Percentiles rank a stretch among this genome's conserved stretches.
phyloP scores from a whole-genome alignment of 2,888 invertebrate genomes.

The Aquatica leii region DNA sequence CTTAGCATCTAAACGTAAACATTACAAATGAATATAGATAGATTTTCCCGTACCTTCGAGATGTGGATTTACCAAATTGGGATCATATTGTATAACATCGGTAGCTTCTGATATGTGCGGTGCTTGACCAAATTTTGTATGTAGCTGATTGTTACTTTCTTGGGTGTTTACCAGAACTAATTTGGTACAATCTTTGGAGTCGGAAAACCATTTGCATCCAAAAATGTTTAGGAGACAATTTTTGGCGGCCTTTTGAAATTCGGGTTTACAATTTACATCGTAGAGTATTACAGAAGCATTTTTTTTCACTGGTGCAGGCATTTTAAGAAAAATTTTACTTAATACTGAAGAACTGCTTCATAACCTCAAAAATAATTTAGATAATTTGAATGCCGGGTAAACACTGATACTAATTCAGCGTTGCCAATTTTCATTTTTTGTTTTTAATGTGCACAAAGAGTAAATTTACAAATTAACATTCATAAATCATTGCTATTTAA shows the following conservation, averaged over 20 bases:
- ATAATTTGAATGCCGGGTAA: too few relatives aligned
- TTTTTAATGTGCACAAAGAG: too few relatives aligned
- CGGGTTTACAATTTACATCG: constrained; percentile 21
- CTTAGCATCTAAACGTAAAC: constrained; percentile 24
- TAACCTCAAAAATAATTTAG: too few relatives aligned
- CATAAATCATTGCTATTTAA: too few relatives aligned
- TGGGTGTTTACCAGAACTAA: constrained; percentile 21
- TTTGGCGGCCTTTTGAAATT: constrained; percentile 18
- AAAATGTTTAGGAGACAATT: constrained; percentile 26
- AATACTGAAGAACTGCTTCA: too few relatives aligned
- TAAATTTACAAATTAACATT: too few relatives aligned
- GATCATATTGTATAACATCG: constrained; percentile 17
- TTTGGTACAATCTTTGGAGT: constrained; percentile 22
- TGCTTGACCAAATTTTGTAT: constrained; percentile 11
- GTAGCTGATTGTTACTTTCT: constrained; percentile 12
- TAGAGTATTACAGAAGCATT: constrained; percentile 24
- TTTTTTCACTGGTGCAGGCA: constrained; percentile 27
- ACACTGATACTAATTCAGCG: too few relatives aligned
- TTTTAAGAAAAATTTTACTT: neutral
- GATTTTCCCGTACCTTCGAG: constrained; percentile 26
- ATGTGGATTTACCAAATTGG: constrained; percentile 8
- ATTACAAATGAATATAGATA: neutral
- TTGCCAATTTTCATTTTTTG: too few relatives aligned
- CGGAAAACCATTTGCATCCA: constrained; percentile 25
- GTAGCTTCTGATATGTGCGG: constrained; percentile 20